Base-by-base conservation (phyloP, 2,797 vertebrate genomes). In the Etheostoma perlongum region DNA sequence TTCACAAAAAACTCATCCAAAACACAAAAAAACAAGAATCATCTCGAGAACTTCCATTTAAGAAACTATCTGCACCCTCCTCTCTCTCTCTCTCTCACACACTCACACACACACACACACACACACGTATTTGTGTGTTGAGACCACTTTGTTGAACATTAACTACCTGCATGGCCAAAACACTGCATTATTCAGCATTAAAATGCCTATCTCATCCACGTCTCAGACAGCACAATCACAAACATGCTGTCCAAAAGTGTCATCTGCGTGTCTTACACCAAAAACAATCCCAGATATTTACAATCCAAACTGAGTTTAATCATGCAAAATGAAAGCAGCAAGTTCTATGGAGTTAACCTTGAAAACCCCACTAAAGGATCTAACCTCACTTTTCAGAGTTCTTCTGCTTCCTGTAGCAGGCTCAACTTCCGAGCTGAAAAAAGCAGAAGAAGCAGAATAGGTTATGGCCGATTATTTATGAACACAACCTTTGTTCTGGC, bases 401-500 rank as follows among this genome's bases (percentile, higher is more conserved):
- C 85, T 78, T 85, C 91, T 89, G 76, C 84, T 85, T 91, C 83
- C 83, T 87, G 74, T 67, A 36, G 71, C 66, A 54, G 65, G 62
- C 70, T 68, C 74, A 89, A 90, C 85, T 89, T 91, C 79, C 61
- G 61, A 83, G 82, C 76, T 78, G 79, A 68, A 62, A 66, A 75
- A 59, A 81, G 67, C 7, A 75, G 53, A n/a, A 75, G 62, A n/a
- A 63, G 80, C 64, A 67, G 67, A 54, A 67, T 60, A 66, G 70
- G 74, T 44, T 70, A 71, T 87, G 85, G 78, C 71, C 71, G 80
- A 83, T 78, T 67, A 69, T 79, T 61, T 60, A 72, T 65, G 55
- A 88, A 88, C 83, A 85, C 91, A 89, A 95, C 92, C 94, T 94
- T 95, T 94, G 95, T 95, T 95, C 93, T 87, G 89, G 87, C 59